Base-by-base conservation (phyloP, 2,888 invertebrate species). In the Lacanobia oleracea region DNA sequence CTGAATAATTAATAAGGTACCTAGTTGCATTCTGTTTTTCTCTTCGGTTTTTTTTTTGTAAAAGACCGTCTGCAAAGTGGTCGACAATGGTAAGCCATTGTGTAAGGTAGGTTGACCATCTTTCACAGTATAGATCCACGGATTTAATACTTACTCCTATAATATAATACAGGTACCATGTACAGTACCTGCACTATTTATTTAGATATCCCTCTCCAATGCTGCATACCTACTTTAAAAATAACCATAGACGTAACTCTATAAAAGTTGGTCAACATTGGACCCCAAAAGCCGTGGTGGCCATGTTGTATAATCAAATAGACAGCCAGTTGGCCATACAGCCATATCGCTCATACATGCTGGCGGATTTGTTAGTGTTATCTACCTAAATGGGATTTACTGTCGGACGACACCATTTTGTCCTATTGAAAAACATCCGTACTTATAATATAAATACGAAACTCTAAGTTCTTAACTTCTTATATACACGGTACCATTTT, bases 21-120 rank as follows among this genome's bases (percentile, higher is more conserved):
- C 27, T 27, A 23, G 27, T 50, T 48, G 21, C 12, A 76, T 48
- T 76, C 6, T 21, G n/a, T 67, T 67, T 48, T 16, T 7, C 2
- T 2, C 3, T 51, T 33, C 18, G 14, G 18, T 8, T 50, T 53
- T 48, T 51, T 67, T 27, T n/a, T 10, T 67, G 1, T 2, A 8
- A 27, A 67, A 1, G 6, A 12, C 40, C 27, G 6, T 7, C 10
- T 27, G 40, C 27, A 63, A 33, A 1, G 6, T 67, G 23, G 12
- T 72, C 10, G 43, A 16, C 16, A 23, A 40, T 23, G 23, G 18
- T 27, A 40, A 66, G 12, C 14, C 21, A 51, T 51, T 23, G 23
- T 50, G 23, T 76, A 14, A 45, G 6, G 43, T 45, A 57, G 23
- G 7, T 23, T 10, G 16, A n/a, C 50, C 33, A 50, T n/a, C 16